These are phyloP conservation scores for Macrochelys suwanniensis DNA, from an alignment of 2,797 vertebrate genomes.

Conservation along the genomic window DNA sequence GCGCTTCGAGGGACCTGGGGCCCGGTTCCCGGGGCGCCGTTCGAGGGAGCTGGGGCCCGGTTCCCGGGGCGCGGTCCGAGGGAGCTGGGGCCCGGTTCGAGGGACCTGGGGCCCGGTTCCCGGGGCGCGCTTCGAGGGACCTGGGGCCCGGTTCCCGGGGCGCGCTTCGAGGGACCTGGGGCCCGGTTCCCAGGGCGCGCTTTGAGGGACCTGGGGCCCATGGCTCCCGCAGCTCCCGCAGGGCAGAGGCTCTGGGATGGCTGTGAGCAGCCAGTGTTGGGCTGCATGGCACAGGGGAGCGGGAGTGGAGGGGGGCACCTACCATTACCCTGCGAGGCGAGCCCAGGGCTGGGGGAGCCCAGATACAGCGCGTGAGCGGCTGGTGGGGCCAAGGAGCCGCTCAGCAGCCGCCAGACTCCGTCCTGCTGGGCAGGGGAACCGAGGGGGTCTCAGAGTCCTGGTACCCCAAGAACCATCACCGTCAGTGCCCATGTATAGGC, in stretches of 20 bases:
- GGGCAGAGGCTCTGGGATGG: not conserved
- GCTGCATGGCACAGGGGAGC: not conserved
- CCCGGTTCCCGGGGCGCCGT: too few relatives aligned
- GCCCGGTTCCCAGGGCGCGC: too few relatives aligned
- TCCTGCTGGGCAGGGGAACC: too few relatives aligned
- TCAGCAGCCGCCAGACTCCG: too few relatives aligned
- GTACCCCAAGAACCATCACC: not conserved
- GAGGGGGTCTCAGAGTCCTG: too few relatives aligned
- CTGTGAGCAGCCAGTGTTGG: not conserved
- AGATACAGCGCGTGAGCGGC: not conserved
- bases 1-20: too few relatives aligned
- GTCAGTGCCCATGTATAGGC: too few relatives aligned
- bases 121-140: not conserved
- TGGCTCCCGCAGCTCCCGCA: not conserved
- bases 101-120: not conserved
- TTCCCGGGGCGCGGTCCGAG: too few relatives aligned
- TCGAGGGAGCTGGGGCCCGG: too few relatives aligned
- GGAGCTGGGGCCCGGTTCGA: not conserved
- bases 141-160: not conserved
- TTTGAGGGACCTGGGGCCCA: not conserved
- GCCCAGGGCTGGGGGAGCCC: not conserved
- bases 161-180: not conserved
- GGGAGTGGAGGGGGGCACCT: not conserved
- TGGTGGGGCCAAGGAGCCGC: not conserved
- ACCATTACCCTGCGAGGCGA: not conserved